Evolutionary conservation across 2,888 invertebrate species (phyloP).

Genomic region (Diplazon laetatorius): DNA sequence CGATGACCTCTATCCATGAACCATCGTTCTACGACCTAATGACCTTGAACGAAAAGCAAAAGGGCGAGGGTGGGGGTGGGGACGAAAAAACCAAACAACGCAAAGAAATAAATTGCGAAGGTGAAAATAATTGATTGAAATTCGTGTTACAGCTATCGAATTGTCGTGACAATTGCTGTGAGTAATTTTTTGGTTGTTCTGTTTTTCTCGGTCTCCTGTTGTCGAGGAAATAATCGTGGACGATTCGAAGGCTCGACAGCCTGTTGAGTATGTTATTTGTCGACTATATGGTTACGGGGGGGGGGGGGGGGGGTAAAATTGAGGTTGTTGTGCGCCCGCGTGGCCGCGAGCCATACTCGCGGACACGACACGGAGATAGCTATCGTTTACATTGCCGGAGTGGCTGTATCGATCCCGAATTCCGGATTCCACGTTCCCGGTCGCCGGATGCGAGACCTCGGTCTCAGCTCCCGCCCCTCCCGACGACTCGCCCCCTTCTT

Average conservation of each 20-base stretch:
- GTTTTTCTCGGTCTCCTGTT: too few species aligned
- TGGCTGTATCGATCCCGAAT: slow-evolving; percentile 76
- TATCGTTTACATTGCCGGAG: slow-evolving; percentile 51
- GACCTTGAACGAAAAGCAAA: too few species aligned
- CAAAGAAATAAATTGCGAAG: not conserved
- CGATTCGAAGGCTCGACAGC: slow-evolving; percentile 3
- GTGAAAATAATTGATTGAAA: not conserved
- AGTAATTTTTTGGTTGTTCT: too few species aligned
- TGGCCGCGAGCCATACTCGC: slow-evolving; percentile 19
- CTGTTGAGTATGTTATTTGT: slow-evolving; percentile 17
- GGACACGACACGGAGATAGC: slow-evolving; percentile 10
- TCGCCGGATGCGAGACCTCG: slow-evolving; percentile 46
- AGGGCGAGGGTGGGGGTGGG: too few species aligned
- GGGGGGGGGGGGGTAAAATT: too few species aligned
- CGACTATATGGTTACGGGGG: slow-evolving; percentile 15
- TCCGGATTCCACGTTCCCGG: slow-evolving; percentile 68
- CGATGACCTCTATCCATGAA: not conserved
- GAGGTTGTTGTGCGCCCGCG: slow-evolving; percentile 35
- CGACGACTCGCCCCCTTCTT: slow-evolving; percentile 17
- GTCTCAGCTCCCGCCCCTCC: slow-evolving; percentile 8
- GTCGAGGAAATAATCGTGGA: too few species aligned
- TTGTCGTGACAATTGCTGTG: not conserved
- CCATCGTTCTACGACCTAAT: too few species aligned
- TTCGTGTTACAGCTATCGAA: not conserved
- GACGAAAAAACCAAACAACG: not conserved